Percentiles rank a stretch among this genome's conserved stretches.
Conservation (phyloP, 2,797 vertebrate genomes). For the Chiloscyllium punctatum region DNA sequence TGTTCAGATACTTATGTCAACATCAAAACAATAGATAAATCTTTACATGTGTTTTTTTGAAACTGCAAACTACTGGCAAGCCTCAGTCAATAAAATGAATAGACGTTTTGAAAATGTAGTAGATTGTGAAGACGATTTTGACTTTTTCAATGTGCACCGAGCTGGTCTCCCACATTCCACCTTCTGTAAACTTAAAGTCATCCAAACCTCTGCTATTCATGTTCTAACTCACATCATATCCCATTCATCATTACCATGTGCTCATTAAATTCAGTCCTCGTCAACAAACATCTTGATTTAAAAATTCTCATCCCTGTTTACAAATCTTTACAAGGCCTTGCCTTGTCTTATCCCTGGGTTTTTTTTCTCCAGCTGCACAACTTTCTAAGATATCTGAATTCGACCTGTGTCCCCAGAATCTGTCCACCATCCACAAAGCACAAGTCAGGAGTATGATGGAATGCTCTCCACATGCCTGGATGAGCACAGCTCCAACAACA, state of each 20-base stretch:
- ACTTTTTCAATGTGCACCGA: no score
- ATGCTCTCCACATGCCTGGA: no score
- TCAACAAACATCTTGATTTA: background rate
- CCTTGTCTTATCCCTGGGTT: background rate
- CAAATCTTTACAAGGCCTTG: background rate
- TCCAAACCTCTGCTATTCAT: background rate
- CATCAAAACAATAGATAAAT: background rate
- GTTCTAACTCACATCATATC: background rate
- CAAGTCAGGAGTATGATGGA: no score
- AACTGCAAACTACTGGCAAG: background rate
- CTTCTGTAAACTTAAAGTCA: no score
- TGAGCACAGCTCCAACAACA: no score
- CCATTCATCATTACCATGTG: background rate
- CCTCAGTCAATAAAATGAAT: background rate
- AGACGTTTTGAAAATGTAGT: background rate
- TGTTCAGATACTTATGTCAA: background rate
- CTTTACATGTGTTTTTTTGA: background rate
- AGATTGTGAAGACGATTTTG: background rate
- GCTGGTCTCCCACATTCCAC: no score
- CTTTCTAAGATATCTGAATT: background rate
- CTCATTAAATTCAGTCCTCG: background rate
- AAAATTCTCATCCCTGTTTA: background rate
- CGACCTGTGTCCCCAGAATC: no score
- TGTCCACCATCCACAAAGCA: no score
- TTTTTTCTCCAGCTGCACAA: background rate